Base-by-base conservation (phyloP, 2,888 invertebrate genomes). In the Luffia ferchaultella region DNA sequence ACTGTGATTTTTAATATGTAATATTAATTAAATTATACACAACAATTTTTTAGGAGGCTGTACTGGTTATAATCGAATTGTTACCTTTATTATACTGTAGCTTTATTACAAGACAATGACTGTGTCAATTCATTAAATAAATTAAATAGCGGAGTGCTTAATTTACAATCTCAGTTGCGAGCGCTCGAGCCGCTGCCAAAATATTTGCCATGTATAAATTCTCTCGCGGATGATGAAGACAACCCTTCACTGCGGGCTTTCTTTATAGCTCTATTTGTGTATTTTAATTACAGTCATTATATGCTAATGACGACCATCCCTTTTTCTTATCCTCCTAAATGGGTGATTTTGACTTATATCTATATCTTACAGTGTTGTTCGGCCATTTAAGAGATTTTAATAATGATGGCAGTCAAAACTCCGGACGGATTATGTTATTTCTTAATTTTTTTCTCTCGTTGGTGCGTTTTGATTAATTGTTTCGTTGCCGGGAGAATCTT, bases 281-380 rank as follows among this genome's bases (percentile, higher is more conserved):
- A 88, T 87, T 88, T 88, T 88, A 88, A 88, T 88, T 88, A 88
- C 87, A 84, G 86, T 87, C 87, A 87, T 88, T 88, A 88, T 88
- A 85, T 85, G 83, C 82, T 84, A 85, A 85, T 80, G 84, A 79
- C 82, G 75, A 70, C 73, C 79, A 80, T 83, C 83, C 84, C 84
- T 84, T 84, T 84, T 85, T 85, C 85, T 84, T 85, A 84, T 82
- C 84, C 84, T 71, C 61, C 73, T 67, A 77, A 84, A 84, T 83
- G 82, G 83, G 79, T 82, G 82, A 80, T 74, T 70, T 72, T 78
- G 76, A 67, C 74, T 79, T 79, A 77, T 80, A 80, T 80, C 74
- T 82, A 71, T 75, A 72, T 70, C 60, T 66, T 60, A 60, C 71
- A 76, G 69, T 73, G 73, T 67, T 67, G 68, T 69, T 63, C 68